Evolutionary conservation across 2,888 invertebrate species (phyloP), one percentile per base, ranked within the genome.

Genomic region (Gastrophysa polygoni): DNA sequence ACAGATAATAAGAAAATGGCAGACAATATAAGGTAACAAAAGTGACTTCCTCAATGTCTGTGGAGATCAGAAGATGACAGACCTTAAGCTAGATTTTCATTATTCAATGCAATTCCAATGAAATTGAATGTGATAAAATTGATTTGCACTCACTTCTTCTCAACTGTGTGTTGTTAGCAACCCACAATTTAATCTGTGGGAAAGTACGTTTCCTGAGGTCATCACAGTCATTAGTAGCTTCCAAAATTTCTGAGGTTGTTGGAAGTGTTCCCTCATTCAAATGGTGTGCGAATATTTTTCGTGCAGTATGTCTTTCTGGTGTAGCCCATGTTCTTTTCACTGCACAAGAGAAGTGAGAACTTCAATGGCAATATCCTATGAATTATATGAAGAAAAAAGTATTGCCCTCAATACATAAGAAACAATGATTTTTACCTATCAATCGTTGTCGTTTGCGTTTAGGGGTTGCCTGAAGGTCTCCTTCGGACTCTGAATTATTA

Each of bases 361-460:
- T 50, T 20, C 28, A 49, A 48, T n/a, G n/a, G 21, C 18, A 48
- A 48, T 21, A 43, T n/a, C n/a, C n/a, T n/a, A n/a, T n/a, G n/a
- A n/a, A n/a, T n/a, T n/a, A n/a, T n/a, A n/a, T n/a, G n/a, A n/a
- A n/a, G n/a, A n/a, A n/a, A n/a, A n/a, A n/a, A n/a, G n/a, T n/a
- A n/a, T n/a, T n/a, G n/a, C n/a, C n/a, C n/a, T n/a, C n/a, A n/a
- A n/a, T n/a, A 24, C 24, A 24, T 24, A 5, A 5, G 24, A 24
- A 5, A 16, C 3, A 24, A 24, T 24, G 7, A 24, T 24, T 14
- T 16, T 29, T 28, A 50, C 49, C 49, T 17, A 50, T 14, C 29
- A 50, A 50, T 50, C 49, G n/a, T 50, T n/a, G 17, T 24, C 49
- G 49, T 50, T 28, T 50, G 49, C 32, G 14, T 29, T 29, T 29